Conservation (phyloP, 2,113 vertebrate genomes). For the Actenoides hombroni region DNA sequence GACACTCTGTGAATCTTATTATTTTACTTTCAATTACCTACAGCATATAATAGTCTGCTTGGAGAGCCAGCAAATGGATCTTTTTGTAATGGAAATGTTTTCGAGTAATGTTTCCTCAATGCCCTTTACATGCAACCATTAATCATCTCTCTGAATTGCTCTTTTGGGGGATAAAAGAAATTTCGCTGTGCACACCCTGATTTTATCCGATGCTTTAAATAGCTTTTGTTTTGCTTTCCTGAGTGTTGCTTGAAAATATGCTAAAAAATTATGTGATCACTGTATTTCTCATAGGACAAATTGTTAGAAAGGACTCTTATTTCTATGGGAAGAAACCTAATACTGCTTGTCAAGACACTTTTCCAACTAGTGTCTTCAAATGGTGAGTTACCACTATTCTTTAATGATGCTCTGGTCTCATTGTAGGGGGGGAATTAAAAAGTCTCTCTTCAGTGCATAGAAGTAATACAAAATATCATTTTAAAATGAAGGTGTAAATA, state of each 20-base stretch:
- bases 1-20: neutral
- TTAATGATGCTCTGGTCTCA: neutral
- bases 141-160: constrained; percentile 21
- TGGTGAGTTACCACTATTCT: neutral
- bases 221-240: constrained; percentile 1
- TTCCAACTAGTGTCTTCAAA: neutral
- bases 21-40: constrained; percentile 41
- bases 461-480: neutral
- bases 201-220: neutral
- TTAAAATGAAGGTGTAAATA: neutral
- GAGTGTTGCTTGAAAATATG: neutral
- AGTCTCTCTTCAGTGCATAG: rapidly evolving
- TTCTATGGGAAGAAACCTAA: neutral
- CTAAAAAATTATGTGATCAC: neutral
- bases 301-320: neutral
- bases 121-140: neutral
- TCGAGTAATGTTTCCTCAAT: constrained; percentile 9
- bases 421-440: neutral
- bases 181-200: neutral
- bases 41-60: neutral
- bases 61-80: neutral
- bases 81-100: constrained; percentile 29
- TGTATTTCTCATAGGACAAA: neutral
- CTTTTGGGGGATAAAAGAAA: neutral
- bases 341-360: neutral